Percentiles rank a stretch among this genome's conserved stretches.
These are phyloP conservation scores for Holcopasites calliopsidis DNA, from an alignment of 1,140 invertebrate species.

Conservation along the genomic window DNA sequence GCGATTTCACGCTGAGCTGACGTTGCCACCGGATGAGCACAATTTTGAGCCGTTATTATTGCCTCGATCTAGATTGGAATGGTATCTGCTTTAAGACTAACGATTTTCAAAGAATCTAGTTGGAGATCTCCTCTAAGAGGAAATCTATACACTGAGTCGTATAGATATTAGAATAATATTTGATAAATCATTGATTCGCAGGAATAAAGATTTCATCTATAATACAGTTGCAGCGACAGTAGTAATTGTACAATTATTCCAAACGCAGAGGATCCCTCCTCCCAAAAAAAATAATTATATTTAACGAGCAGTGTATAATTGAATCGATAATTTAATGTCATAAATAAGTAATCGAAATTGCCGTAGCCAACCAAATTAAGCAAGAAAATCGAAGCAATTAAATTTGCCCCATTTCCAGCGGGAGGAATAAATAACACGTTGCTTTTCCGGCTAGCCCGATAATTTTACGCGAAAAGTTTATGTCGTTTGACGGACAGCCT, in stretches of 20 bases:
- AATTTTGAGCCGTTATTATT: neutral
- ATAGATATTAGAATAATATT: too few relatives aligned
- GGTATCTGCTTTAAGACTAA: neutral
- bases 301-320: too few relatives aligned
- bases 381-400: conserved; percentile 8
- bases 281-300: too few relatives aligned
- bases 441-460: neutral
- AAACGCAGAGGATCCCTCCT: too few relatives aligned
- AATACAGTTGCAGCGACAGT: too few relatives aligned
- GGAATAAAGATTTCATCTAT: too few relatives aligned
- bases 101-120: neutral
- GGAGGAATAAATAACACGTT: neutral
- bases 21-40: neutral
- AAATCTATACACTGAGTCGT: too few relatives aligned
- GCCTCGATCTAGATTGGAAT: neutral
- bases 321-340: too few relatives aligned
- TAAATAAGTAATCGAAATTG: neutral
- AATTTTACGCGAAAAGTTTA: neutral
- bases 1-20: neutral
- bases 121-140: too few relatives aligned
- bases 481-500: conserved; percentile 18
- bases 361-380: neutral
- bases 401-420: neutral
- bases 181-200: too few relatives aligned
- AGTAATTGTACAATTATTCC: too few relatives aligned